These are phyloP conservation scores for Ctenoplectra terminalis DNA, from an alignment of 1,140 invertebrate species.

Conservation along the genomic window DNA sequence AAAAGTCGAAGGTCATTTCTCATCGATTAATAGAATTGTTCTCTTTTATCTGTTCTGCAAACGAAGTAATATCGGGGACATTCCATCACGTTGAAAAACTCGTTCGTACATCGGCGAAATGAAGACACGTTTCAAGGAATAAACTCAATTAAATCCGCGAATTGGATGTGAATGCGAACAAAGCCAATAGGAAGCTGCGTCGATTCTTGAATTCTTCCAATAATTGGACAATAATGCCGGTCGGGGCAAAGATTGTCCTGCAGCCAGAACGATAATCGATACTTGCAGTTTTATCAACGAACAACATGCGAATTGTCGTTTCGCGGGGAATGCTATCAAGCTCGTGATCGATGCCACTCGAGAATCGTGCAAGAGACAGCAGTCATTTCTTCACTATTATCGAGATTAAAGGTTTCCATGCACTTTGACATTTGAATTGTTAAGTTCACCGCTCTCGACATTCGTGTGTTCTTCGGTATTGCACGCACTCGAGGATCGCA, in stretches of 20 bases:
- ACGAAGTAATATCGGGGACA: background rate
- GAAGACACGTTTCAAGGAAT: slow-evolving; percentile 33
- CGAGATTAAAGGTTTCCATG: slow-evolving; percentile 1
- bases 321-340: background rate
- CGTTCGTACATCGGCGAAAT: background rate
- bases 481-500: background rate
- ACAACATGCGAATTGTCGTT: background rate
- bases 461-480: background rate
- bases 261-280: slow-evolving; percentile 31
- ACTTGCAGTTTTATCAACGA: slow-evolving; percentile 7
- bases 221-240: slow-evolving; percentile 45
- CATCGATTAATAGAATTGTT: background rate
- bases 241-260: slow-evolving; percentile 4
- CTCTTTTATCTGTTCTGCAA: background rate
- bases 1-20: slow-evolving; percentile 1
- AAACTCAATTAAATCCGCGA: slow-evolving; percentile 34
- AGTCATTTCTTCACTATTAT: slow-evolving; percentile 1
- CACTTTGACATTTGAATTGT: background rate
- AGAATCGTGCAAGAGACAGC: background rate
- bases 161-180: slow-evolving; percentile 20
- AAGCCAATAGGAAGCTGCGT: slow-evolving; percentile 28
- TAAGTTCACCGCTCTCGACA: no score
- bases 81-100: background rate
- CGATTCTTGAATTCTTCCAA: slow-evolving; percentile 31
- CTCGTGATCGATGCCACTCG: background rate